A percentile compares a stretch with the other conserved stretches of the same genome.
These are phyloP conservation scores for Tachina fera DNA, from an alignment of 2,888 invertebrate species.

Conservation along the genomic window DNA sequence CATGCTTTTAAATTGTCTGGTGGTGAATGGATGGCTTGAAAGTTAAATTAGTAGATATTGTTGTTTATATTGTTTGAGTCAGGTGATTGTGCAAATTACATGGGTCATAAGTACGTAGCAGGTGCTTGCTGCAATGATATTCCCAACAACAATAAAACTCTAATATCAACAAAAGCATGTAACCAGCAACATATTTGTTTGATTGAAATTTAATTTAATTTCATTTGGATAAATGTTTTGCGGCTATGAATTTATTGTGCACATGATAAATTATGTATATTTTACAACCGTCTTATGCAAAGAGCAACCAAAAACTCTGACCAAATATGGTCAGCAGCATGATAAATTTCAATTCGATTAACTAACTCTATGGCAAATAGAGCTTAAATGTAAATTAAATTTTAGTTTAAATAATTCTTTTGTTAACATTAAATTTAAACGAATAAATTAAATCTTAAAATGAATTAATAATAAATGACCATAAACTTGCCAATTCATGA, in stretches of 20 bases:
- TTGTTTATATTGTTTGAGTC: conserved; percentile 21
- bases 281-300: conserved; percentile 10
- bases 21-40: neutral
- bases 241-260: conserved; percentile 65
- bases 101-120: conserved; percentile 22
- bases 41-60: conserved; percentile 41
- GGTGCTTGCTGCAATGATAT: conserved; percentile 7
- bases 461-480: conserved; percentile 1
- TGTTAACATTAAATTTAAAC: conserved; percentile 40
- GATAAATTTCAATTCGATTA: conserved; percentile 63
- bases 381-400: conserved; percentile 8
- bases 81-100: conserved; percentile 33
- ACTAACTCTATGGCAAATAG: conserved; percentile 18
- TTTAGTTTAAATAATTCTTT: conserved; percentile 35
- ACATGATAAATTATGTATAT: conserved; percentile 61
- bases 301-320: neutral
- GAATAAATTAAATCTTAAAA: conserved; percentile 27
- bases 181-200: conserved; percentile 57
- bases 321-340: conserved; percentile 24
- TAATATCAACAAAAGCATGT: neutral
- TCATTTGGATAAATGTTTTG: conserved; percentile 68
- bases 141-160: neutral
- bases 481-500: neutral
- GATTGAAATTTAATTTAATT: conserved; percentile 70
- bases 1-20: neutral